These are phyloP conservation scores for Ophioninae sp. DNA, from an alignment of 2,888 invertebrate species.

Conservation along the genomic window DNA sequence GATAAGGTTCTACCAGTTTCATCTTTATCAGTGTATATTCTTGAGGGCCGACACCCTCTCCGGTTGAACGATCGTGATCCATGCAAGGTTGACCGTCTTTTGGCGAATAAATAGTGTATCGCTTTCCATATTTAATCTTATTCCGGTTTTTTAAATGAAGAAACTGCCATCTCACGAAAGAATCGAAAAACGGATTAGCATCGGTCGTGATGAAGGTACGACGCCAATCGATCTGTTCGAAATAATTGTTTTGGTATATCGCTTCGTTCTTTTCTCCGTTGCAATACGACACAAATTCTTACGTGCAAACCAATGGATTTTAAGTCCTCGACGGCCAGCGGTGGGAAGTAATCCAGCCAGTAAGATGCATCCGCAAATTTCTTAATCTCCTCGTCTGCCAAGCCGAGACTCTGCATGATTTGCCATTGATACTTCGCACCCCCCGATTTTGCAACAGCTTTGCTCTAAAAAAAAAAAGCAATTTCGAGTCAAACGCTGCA, in stretches of 20 bases:
- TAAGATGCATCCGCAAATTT: constrained; percentile 94
- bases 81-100: constrained; percentile 99
- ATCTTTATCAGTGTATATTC: constrained; percentile 99
- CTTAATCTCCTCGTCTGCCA: constrained; percentile 94
- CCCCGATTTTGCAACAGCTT: constrained; percentile 95
- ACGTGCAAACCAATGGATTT: constrained; percentile 95
- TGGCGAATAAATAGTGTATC: constrained; percentile 97
- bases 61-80: constrained; percentile 98
- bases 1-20: constrained; percentile 89
- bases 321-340: constrained; percentile 92
- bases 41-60: constrained; percentile 99
- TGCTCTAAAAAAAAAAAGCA: constrained; percentile 85
- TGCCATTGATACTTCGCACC: constrained; percentile 98
- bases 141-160: constrained; percentile 90
- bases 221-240: constrained; percentile 94
- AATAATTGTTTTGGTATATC: constrained; percentile 3
- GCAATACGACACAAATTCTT: constrained; percentile 75
- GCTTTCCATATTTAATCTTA: constrained; percentile 97
- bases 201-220: constrained; percentile 99
- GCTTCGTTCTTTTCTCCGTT: neutral
- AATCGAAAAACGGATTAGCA: constrained; percentile 98
- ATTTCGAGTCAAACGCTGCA: constrained; percentile 2
- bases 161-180: constrained; percentile 99
- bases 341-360: constrained; percentile 99
- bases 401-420: constrained; percentile 97